Base-by-base conservation (phyloP, 35 echinoderm and acorn worm species). In the Ophiothrix spiculata region DNA sequence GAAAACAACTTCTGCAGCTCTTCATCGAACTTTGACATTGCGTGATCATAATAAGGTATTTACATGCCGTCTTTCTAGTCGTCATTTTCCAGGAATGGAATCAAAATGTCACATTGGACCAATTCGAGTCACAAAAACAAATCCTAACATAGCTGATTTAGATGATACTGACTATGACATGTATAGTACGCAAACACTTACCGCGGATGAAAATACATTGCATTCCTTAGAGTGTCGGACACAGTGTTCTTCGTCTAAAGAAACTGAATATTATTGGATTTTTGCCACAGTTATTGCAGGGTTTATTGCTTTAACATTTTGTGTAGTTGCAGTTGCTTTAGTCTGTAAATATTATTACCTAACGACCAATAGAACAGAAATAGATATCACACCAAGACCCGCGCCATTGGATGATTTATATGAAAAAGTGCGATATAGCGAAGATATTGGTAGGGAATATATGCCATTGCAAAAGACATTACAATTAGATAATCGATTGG, bases 391-490 rank as follows among this genome's bases (percentile, higher is more conserved):
- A 15, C 3, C 8, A 25, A 15, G 25, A 12, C 60, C 3, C 29
- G 60, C 60, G 1, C 3, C 8, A 4, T 12, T 69, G 23, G 60
- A 69, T 2, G 60, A 69, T 69, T 2, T 69, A 4, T 69, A 69
- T 69, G 60, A 69, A 69, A 69, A 69, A 69, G 60, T 69, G 3
- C 10, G 29, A 69, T 69, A 28, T n/a, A 10, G 60, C 17, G 60
- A 69, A 15, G 60, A 69, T n/a, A 28, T 15, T 15, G 60, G 60
- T 15, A 69, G 17, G 60, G 25, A 25, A 2, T 69, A 69, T n/a
- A 69, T 69, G 60, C 29, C 60, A 69, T 69, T 69, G 29, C 17
- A 69, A 69, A 69, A 69, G 60, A 69, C 60, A 69, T 25, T 69
- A 28, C n/a, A n/a, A n/a, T n/a, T n/a, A n/a, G n/a, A n/a, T n/a